phyloP scores from a whole-genome alignment of 2,888 invertebrate genomes.

The Agapetus fuscipes region DNA sequence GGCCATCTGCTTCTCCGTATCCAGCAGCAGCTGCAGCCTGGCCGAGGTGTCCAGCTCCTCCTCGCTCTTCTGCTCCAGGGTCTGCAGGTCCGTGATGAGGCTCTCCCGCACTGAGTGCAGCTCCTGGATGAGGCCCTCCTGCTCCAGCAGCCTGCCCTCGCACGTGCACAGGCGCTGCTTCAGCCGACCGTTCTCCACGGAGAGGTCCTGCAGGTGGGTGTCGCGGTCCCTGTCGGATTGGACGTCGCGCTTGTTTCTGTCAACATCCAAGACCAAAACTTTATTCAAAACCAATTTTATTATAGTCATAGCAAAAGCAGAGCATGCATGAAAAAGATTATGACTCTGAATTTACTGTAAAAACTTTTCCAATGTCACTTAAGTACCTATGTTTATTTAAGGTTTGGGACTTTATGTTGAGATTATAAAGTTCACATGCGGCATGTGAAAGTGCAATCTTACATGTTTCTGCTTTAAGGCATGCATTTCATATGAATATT shows the following conservation, averaged over 20 bases:
- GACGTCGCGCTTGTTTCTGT: conserved; percentile 10
- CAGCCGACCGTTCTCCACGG: conserved; percentile 33
- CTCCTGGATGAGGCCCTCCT: conserved; percentile 39
- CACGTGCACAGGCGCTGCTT: conserved; percentile 32
- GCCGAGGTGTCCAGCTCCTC: conserved; percentile 43
- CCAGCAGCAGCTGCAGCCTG: conserved; percentile 46
- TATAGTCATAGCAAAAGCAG: conserved; percentile 25
- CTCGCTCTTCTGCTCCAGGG: conserved; percentile 38
- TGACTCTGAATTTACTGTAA: too few species aligned
- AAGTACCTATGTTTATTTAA: too few species aligned
- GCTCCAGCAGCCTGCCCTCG: conserved; percentile 34
- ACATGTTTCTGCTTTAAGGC: too few species aligned
- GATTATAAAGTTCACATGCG: too few species aligned
- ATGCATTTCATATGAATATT: too few species aligned
- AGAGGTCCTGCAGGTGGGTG: conserved; percentile 30
- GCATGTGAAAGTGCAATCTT: too few species aligned
- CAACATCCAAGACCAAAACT: too few species aligned
- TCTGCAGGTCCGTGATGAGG: conserved; percentile 37
- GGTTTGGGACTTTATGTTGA: too few species aligned
- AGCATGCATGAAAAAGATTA: too few species aligned
- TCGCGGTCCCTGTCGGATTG: conserved; percentile 23
- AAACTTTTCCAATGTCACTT: too few species aligned
- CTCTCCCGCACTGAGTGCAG: conserved; percentile 42
- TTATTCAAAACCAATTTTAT: conserved; percentile 35
- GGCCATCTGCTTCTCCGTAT: conserved; percentile 48